Conservation (phyloP, 1,140 invertebrate species). For the Drosophila navojoa region DNA sequence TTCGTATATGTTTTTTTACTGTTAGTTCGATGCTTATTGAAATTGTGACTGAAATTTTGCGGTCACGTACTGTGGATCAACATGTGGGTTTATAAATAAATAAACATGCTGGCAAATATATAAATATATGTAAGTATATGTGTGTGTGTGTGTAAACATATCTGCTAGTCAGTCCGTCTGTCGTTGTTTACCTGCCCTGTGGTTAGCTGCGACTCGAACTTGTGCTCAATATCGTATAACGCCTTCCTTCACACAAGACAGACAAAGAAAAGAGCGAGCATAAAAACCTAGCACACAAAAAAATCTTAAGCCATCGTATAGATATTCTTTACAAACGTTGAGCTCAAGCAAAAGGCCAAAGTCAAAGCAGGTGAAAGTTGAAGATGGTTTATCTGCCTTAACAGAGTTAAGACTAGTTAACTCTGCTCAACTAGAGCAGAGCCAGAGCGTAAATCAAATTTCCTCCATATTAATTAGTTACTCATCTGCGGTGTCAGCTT, state of each 20-base stretch:
- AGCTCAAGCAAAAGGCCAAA: background rate
- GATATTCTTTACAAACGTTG: slow-evolving; percentile 19
- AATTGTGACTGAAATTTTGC: slow-evolving; percentile 50
- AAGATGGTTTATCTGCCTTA: background rate
- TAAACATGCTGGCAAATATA: background rate
- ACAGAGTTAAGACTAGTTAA: background rate
- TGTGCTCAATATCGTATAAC: slow-evolving; percentile 70
- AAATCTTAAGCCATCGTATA: slow-evolving; percentile 2
- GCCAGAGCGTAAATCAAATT: background rate
- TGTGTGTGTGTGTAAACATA: slow-evolving; percentile 2
- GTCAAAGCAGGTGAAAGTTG: slow-evolving; percentile 35
- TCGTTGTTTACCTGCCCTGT: slow-evolving; percentile 41
- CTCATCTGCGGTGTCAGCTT: background rate
- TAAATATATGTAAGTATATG: background rate
- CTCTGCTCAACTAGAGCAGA: background rate
- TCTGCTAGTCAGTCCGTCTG: slow-evolving; percentile 7
- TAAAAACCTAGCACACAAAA: slow-evolving; percentile 2
- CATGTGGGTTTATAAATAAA: slow-evolving; percentile 48
- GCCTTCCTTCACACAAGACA: slow-evolving; percentile 8
- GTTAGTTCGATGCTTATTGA: slow-evolving; percentile 32
- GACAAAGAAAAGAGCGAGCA: no score
- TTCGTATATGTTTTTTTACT: slow-evolving; percentile 15
- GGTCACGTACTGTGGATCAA: slow-evolving; percentile 44
- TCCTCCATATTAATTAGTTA: background rate
- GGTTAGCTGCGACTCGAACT: slow-evolving; percentile 56